Conservation (phyloP, 2,888 invertebrate species). For the Tetranychus truncatus region DNA sequence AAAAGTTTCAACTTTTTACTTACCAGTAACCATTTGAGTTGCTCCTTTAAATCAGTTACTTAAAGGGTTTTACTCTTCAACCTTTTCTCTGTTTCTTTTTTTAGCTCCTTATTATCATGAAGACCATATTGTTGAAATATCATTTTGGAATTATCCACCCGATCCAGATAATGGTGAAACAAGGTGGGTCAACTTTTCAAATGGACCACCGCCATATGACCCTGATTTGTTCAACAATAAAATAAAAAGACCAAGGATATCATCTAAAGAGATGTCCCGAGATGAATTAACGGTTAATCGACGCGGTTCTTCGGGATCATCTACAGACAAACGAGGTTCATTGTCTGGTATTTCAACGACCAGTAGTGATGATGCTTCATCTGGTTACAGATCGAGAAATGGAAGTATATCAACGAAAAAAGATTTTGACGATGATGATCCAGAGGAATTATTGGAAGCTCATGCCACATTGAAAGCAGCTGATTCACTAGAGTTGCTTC, state of each 20-base stretch:
- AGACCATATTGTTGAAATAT: not conserved
- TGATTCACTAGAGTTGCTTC: not conserved
- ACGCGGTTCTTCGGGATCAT: not conserved
- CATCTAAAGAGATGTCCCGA: not conserved
- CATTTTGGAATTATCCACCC: conserved; percentile 6
- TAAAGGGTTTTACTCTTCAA: not conserved
- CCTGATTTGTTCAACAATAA: not conserved
- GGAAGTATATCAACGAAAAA: not conserved
- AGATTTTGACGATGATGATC: not conserved
- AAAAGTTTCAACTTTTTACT: not conserved
- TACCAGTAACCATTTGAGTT: no score
- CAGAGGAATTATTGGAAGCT: not conserved
- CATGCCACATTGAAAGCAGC: not conserved
- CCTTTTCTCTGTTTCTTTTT: not conserved
- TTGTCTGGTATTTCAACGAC: not conserved
- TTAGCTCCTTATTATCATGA: conserved; percentile 9
- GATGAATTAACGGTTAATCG: not conserved
- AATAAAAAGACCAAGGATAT: not conserved
- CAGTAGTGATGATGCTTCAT: not conserved
- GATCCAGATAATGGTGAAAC: conserved; percentile 1
- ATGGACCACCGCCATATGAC: not conserved
- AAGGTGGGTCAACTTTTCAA: not conserved
- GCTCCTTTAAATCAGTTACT: not conserved
- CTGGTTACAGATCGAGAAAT: not conserved
- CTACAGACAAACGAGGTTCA: not conserved